Evolutionary conservation across 2,888 invertebrate species (phyloP), one percentile per base, ranked within the genome.

Genomic region (Dryococelus australis): DNA sequence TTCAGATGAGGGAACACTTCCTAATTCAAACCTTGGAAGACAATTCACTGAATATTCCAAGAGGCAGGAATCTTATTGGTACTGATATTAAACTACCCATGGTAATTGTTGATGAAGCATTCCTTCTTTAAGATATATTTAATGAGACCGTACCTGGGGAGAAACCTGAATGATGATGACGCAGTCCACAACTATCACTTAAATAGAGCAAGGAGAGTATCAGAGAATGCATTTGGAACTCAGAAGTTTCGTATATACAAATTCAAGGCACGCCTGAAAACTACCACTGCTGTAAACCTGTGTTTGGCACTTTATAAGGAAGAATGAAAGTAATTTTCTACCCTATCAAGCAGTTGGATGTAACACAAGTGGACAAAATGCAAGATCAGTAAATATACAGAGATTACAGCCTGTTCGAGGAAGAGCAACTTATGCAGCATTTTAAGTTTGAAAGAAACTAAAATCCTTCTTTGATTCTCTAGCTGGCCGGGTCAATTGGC

Each of bases 341-440:
- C 81, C 81, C 35, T 9, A 81, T 35, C 81, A 27, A 81, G 81
- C 9, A 81, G 81, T 81, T 35, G 35, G 9, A 8, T 27, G 35
- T 35, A 27, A 81, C 27, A 81, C 81, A 10, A 81, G 35, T 27
- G 81, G 35, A 35, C 81, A 81, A 26, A 81, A 27, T 16, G 81
- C 26, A 9, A 81, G 27, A 35, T 81, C 81, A 26, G 27, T 6
- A 79, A 79, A 16, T 79, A 27, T 81, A 13, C 81, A 81, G 81
- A 81, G 81, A 20, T 81, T 81, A 81, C 81, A 35, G 27, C 27
- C 81, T 81, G 81, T 81, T 81, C 35, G 81, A 81, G 81, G 81
- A 13, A 81, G 81, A 35, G 81, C 27, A 26, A 81, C 81, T 35
- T 5, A 81, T 81, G 81, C 81, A 81, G 81, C 81, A 27, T 81